phyloP scores from a whole-genome alignment of 2,888 invertebrate genomes.

The Agrotis puta region DNA sequence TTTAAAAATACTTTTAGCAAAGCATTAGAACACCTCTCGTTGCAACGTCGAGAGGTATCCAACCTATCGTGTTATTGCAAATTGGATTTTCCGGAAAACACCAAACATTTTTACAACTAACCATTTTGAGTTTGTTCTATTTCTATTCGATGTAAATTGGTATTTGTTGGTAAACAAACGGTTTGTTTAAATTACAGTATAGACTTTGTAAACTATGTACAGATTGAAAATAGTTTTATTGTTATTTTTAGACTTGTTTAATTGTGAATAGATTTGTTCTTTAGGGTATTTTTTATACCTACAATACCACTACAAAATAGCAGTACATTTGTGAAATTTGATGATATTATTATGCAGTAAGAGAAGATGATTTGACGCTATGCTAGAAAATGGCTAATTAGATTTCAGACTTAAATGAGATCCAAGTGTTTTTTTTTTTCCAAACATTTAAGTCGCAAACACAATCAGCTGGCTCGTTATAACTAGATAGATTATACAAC shows the following conservation, averaged over 20 bases:
- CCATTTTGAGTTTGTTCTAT: background rate
- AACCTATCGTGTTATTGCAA: background rate
- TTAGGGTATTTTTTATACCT: too few species aligned
- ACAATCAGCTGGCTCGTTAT: too few species aligned
- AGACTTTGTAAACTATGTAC: background rate
- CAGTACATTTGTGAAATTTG: too few species aligned
- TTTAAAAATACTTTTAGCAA: background rate
- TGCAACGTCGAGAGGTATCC: background rate
- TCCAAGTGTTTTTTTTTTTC: too few species aligned
- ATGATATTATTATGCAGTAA: too few species aligned
- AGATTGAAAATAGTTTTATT: background rate
- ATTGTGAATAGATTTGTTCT: background rate
- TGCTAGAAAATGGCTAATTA: too few species aligned
- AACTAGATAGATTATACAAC: too few species aligned
- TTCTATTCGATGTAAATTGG: background rate
- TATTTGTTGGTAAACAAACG: background rate
- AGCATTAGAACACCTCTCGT: background rate
- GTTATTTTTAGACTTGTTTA: background rate
- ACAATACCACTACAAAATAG: too few species aligned
- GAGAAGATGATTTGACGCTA: too few species aligned
- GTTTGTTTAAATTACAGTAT: background rate
- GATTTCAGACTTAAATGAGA: too few species aligned
- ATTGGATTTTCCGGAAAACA: background rate
- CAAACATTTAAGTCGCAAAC: too few species aligned
- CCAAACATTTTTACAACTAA: background rate